Conservation (phyloP, 2,888 invertebrate species). For the Stegophylla sp. region DNA sequence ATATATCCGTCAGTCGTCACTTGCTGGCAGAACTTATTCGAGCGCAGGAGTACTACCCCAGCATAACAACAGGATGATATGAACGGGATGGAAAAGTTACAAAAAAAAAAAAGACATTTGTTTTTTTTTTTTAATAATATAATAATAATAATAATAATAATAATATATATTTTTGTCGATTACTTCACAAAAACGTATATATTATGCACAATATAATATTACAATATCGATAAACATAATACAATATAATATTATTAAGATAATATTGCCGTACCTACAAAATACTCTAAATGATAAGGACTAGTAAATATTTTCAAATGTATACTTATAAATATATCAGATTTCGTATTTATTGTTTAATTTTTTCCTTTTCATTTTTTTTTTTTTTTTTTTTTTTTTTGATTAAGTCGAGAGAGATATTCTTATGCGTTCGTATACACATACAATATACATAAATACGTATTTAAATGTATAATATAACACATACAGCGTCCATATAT, state of each 20-base stretch:
- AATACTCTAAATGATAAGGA: constrained; percentile 53
- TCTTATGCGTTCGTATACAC: not conserved
- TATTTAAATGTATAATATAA: not conserved
- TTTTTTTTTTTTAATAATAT: not conserved
- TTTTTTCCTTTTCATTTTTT: constrained; percentile 18
- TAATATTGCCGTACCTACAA: constrained; percentile 40
- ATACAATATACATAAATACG: not conserved
- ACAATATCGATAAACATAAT: constrained; percentile 2
- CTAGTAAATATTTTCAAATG: constrained; percentile 57
- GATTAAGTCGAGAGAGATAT: constrained; percentile 53
- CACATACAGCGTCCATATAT: constrained; percentile 5
- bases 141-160: constrained; percentile 48
- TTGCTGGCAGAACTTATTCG: no score
- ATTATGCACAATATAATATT: constrained; percentile 17
- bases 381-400: constrained; percentile 22
- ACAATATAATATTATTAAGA: constrained; percentile 13
- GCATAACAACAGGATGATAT: no score
- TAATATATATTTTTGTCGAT: constrained; percentile 43
- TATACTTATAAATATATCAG: constrained; percentile 5
- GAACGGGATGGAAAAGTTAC: no score
- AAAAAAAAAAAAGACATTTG: not conserved
- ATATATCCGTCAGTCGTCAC: no score
- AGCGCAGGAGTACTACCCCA: no score
- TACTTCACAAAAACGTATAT: constrained; percentile 35
- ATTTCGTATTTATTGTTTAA: no score